A percentile compares a stretch with the other conserved stretches of the same genome.
phyloP scores from a whole-genome alignment of 2,888 invertebrate species.

The Neoascia interrupta region DNA sequence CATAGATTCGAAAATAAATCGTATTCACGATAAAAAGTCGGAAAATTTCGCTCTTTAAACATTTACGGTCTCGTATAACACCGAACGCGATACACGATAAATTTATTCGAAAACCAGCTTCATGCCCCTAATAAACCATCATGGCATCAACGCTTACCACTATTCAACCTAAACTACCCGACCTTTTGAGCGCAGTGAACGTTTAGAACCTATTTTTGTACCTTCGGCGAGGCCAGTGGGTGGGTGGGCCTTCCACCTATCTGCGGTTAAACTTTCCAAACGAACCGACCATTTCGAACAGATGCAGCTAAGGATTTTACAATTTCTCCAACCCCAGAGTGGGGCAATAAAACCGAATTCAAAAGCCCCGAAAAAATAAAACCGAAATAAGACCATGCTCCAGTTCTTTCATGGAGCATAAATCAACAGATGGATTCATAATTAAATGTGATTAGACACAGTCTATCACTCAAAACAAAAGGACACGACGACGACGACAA shows the following conservation, averaged over 20 bases:
- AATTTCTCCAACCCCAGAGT: conserved; percentile 22
- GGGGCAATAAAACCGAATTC: conserved; percentile 17
- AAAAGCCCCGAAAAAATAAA: conserved; percentile 1
- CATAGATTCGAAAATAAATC: conserved; percentile 35
- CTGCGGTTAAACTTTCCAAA: conserved; percentile 19
- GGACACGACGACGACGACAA: conserved; percentile 9
- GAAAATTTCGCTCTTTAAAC: conserved; percentile 3
- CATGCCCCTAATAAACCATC: conserved; percentile 46
- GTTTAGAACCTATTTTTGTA: too few species aligned
- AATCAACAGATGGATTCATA: conserved; percentile 66
- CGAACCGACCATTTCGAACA: conserved; percentile 39
- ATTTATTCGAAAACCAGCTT: neutral
- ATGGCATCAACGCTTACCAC: conserved; percentile 33
- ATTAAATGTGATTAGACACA: conserved; percentile 65
- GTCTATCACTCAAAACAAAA: conserved; percentile 6
- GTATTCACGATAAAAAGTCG: conserved; percentile 29
- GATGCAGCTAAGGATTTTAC: conserved; percentile 52
- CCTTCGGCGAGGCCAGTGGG: too few species aligned
- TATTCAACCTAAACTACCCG: conserved; percentile 17
- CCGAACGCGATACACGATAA: neutral
- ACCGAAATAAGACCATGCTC: conserved; percentile 5
- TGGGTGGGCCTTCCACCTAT: conserved; percentile 4
- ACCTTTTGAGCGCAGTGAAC: neutral
- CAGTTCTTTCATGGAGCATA: conserved; percentile 23
- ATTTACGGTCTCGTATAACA: conserved; percentile 40